These are phyloP conservation scores for Chromoteleia sp. DNA, from an alignment of 2,888 invertebrate species.

Conservation along the genomic window DNA sequence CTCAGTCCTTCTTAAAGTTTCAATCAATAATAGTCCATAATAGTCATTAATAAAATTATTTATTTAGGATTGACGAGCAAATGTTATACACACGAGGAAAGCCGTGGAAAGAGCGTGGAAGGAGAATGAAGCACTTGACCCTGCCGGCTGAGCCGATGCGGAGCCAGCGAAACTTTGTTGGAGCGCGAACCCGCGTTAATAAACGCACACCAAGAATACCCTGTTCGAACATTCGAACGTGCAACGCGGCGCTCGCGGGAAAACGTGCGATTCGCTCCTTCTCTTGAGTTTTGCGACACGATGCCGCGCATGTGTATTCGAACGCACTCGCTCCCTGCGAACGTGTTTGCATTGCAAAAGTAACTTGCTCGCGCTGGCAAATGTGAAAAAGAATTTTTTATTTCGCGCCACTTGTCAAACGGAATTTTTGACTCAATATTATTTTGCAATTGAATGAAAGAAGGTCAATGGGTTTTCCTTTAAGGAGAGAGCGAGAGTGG, in stretches of 20 bases:
- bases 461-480: conserved; percentile 41
- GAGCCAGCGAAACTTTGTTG: conserved; percentile 78
- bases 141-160: conserved; percentile 77
- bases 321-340: background rate
- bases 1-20: no score
- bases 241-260: conserved; percentile 35
- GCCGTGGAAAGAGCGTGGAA: conserved; percentile 51
- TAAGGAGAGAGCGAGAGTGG: background rate
- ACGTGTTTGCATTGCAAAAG: conserved; percentile 46
- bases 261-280: conserved; percentile 49
- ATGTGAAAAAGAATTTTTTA: conserved; percentile 52
- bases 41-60: conserved; percentile 31
- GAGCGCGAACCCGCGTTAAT: conserved; percentile 78
- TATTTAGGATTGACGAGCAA: conserved; percentile 9
- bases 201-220: conserved; percentile 74
- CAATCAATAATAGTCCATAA: conserved; percentile 1
- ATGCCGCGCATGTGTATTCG: conserved; percentile 24
- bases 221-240: conserved; percentile 58
- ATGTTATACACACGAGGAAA: conserved; percentile 47
- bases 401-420: conserved; percentile 46
- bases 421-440: conserved; percentile 58
- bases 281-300: conserved; percentile 18
- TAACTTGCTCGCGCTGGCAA: conserved; percentile 24
- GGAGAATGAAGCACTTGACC: conserved; percentile 79
- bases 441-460: conserved; percentile 60